Percentiles rank a stretch among this genome's conserved stretches.
Conservation (phyloP, 2,113 vertebrate species). For the Bagarius yarrelli region DNA sequence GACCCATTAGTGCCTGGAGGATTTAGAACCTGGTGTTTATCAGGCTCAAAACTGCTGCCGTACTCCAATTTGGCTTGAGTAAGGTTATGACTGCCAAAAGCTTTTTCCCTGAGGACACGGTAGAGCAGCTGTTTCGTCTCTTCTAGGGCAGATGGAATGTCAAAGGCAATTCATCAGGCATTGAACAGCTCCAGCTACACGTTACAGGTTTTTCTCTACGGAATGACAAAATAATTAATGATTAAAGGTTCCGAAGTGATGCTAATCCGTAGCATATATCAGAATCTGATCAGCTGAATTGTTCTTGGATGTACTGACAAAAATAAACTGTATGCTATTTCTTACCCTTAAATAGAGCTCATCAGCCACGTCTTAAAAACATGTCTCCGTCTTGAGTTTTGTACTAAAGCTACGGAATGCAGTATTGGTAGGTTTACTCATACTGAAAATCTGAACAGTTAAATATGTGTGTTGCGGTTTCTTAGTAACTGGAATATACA, state of each 20-base stretch:
- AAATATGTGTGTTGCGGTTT: no score
- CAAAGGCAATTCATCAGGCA: neutral
- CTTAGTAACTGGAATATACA: neutral
- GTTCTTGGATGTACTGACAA: neutral
- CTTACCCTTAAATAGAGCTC: neutral
- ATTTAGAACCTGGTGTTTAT: neutral
- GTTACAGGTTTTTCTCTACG: neutral
- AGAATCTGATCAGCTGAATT: neutral
- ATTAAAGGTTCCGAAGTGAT: neutral
- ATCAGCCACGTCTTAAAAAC: neutral
- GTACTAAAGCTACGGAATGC: neutral
- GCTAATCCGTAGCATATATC: neutral
- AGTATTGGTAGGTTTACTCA: no score
- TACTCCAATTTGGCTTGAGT: neutral
- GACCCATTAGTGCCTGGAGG: neutral
- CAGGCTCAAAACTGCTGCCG: neutral
- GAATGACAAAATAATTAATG: neutral
- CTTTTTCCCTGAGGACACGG: conserved; percentile 24
- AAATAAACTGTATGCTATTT: no score
- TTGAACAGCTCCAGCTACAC: conserved; percentile 1
- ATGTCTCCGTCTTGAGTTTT: neutral
- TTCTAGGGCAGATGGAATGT: conserved; percentile 43
- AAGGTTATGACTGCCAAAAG: neutral
- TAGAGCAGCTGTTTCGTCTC: conserved; percentile 66
- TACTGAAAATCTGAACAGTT: neutral